Percentiles rank a stretch among this genome's conserved stretches.
Evolutionary conservation across 2,888 invertebrate genomes (phyloP).

Genomic region (Noctua pronuba): DNA sequence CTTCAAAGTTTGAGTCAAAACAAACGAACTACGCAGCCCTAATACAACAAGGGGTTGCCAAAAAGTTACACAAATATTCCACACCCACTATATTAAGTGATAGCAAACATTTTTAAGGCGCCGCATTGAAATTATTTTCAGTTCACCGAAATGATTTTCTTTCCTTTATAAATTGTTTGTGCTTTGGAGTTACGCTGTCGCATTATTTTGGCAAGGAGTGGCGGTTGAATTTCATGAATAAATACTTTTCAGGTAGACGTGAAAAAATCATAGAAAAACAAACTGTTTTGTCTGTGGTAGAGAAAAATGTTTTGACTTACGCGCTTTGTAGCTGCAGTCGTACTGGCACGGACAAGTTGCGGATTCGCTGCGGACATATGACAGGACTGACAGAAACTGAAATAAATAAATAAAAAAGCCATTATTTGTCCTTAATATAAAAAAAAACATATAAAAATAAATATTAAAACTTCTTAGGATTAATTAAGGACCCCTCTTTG

Average conservation of each 20-base stretch:
- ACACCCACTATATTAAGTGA: conserved; percentile 43
- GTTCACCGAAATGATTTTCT: conserved; percentile 8
- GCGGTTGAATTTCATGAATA: not conserved
- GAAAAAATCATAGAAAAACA: not conserved
- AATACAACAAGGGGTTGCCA: conserved; percentile 47
- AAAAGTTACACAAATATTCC: conserved; percentile 58
- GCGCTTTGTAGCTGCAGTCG: no score
- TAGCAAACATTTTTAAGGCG: conserved; percentile 38
- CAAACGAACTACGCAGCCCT: conserved; percentile 34
- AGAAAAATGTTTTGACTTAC: no score
- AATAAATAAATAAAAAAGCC: no score
- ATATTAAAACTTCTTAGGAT: no score
- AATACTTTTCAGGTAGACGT: not conserved
- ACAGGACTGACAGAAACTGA: no score
- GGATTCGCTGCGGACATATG: no score
- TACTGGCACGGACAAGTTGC: no score
- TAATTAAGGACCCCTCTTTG: no score
- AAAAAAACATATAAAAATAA: no score
- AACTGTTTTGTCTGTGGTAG: no score
- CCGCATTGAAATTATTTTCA: conserved; percentile 25
- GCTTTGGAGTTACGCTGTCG: not conserved
- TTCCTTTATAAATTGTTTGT: not conserved
- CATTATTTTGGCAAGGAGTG: not conserved
- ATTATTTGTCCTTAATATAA: no score
- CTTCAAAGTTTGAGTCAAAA: conserved; percentile 33